Conservation (phyloP, 2,888 invertebrate species). For the Ethmia dodecea region DNA sequence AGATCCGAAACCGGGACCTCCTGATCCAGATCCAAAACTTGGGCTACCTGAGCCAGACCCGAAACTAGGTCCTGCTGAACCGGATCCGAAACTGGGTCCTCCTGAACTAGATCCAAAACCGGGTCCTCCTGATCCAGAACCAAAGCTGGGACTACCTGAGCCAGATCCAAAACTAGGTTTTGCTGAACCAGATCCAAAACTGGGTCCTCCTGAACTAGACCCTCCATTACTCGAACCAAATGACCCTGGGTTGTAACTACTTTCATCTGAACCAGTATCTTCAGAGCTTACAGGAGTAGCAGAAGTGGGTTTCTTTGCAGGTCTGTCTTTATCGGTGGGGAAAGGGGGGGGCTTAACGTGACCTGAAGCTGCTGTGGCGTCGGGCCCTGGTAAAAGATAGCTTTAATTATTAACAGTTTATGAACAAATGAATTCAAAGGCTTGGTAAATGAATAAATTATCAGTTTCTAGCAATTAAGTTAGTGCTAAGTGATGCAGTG, state of each 20-base stretch:
- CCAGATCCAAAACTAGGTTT: conserved; percentile 1
- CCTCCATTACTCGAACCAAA: too few relatives aligned
- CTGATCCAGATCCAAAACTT: conserved; percentile 8
- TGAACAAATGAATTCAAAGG: too few relatives aligned
- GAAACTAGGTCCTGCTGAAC: not conserved
- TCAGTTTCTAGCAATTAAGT: too few relatives aligned
- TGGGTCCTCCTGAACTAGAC: conserved; percentile 6
- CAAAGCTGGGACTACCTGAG: conserved; percentile 8
- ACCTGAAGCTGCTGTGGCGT: conserved; percentile 77
- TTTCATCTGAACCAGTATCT: conserved; percentile 16
- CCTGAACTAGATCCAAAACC: conserved; percentile 5
- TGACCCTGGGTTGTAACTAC: conserved; percentile 10
- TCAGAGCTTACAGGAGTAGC: conserved; percentile 21
- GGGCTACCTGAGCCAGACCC: conserved; percentile 3
- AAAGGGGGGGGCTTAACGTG: conserved; percentile 73
- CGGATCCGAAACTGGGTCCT: conserved; percentile 10
- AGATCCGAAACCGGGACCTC: conserved; percentile 7
- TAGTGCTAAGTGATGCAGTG: too few relatives aligned
- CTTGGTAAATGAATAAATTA: too few relatives aligned
- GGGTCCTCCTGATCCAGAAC: conserved; percentile 8
- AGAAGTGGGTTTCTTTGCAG: conserved; percentile 30
- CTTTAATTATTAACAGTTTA: too few relatives aligned
- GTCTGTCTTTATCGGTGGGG: conserved; percentile 51
- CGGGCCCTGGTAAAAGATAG: conserved; percentile 54
- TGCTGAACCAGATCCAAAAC: conserved; percentile 19